Evolutionary conservation across 2,888 invertebrate genomes (phyloP), one percentile per base, ranked within the genome.

Genomic region (Cacoxenus indagator): DNA sequence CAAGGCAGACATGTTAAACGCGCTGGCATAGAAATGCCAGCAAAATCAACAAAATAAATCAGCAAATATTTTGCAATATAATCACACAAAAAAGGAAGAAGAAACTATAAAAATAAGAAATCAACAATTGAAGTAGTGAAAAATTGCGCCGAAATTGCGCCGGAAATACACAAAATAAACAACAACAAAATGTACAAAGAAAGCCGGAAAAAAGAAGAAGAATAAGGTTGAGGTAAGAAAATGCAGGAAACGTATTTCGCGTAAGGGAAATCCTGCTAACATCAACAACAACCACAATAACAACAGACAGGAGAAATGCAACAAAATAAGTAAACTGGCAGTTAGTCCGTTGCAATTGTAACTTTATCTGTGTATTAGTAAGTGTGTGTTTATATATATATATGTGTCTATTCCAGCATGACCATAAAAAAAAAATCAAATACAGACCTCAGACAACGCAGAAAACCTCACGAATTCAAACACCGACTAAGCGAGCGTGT

Each of bases 201-300:
- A 17, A 48, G n/a, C n/a, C n/a, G n/a, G n/a, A n/a, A n/a, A n/a
- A n/a, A n/a, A n/a, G n/a, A 48, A 19, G 19, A 22, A 19, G 22
- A 22, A 31, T 11, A 27, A 43, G 43, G 22, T 43, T 26, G 43
- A 61, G 43, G 61, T 61, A 61, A 29, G 43, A 11, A 29, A 61
- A n/a, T n/a, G 9, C 43, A 61, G 61, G 61, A 61, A 61, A 61
- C 24, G 61, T 61, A 61, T 61, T 61, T 61, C 61, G 24, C 43
- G 29, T 61, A 61, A 43, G 43, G 61, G 61, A 61, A 43, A 61
- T 61, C 61, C 61, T 61, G 43, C 43, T 4, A 43, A 43, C 61
- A 61, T 22, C 22, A 61, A 43, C 22, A 37, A 22, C 19, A 61
- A 43, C 43, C 29, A 59, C 14, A 43, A 61, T 3, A 61, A 43